Evolutionary conservation across 2,888 invertebrate species (phyloP).

Genomic region (Agrotis ipsilon): DNA sequence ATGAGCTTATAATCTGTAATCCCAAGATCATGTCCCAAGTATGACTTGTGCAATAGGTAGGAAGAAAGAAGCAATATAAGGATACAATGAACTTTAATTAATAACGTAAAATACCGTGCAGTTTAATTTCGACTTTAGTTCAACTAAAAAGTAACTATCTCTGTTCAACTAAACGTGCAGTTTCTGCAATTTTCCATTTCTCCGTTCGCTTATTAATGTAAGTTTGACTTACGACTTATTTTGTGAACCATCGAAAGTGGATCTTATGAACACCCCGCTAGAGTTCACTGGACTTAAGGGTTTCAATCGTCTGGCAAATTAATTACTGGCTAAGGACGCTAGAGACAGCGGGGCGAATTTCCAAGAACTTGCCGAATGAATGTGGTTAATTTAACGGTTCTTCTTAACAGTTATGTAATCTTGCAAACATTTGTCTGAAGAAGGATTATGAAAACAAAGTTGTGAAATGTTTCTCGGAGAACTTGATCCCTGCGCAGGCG

Average conservation of each 20-base stretch:
- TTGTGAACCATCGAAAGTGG: constrained; percentile 27
- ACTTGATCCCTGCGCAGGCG: constrained; percentile 53
- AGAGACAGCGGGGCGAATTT: constrained; percentile 76
- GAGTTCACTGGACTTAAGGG: constrained; percentile 41
- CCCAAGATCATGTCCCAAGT: no score
- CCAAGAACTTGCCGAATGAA: constrained; percentile 82
- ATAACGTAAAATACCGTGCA: constrained; percentile 15
- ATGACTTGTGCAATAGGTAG: constrained; percentile 1
- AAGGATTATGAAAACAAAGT: constrained; percentile 71
- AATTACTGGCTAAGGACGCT: constrained; percentile 78
- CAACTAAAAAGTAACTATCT: constrained; percentile 25
- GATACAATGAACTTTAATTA: constrained; percentile 8
- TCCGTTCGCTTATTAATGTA: constrained; percentile 42
- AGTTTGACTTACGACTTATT: constrained; percentile 36
- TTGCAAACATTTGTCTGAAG: constrained; percentile 72
- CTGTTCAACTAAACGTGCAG: constrained; percentile 37
- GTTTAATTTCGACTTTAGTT: constrained; percentile 41
- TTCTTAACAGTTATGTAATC: constrained; percentile 79
- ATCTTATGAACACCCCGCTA: constrained; percentile 29
- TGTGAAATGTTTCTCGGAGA: constrained; percentile 61
- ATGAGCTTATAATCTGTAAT: no score
- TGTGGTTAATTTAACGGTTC: constrained; percentile 84
- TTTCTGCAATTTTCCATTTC: constrained; percentile 47
- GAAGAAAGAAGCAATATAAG: not conserved
- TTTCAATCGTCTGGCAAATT: constrained; percentile 61